Evolutionary conservation across 2,888 invertebrate genomes (phyloP).

Genomic region (Pachycephus smyrnensis): DNA sequence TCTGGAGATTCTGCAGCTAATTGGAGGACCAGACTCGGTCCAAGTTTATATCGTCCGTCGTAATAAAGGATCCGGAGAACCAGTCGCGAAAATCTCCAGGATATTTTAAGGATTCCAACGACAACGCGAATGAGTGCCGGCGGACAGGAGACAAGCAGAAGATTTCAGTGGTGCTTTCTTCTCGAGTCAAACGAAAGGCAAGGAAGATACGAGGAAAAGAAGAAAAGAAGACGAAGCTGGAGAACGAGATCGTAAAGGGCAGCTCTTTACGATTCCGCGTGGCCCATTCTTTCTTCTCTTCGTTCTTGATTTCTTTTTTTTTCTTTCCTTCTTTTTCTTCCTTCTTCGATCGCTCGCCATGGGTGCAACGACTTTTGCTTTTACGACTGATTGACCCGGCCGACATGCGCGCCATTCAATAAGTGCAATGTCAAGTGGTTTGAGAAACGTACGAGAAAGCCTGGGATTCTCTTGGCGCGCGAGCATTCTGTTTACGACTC

Average conservation of each 20-base stretch:
- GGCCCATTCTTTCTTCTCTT: neutral
- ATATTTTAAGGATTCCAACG: neutral
- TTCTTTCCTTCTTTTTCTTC: neutral
- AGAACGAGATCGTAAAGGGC: neutral
- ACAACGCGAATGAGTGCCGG: neutral
- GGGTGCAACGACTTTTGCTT: conserved; percentile 5
- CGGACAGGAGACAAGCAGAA: neutral
- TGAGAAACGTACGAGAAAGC: conserved; percentile 2
- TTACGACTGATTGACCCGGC: conserved; percentile 6
- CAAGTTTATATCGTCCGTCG: neutral
- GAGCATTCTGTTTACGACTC: neutral
- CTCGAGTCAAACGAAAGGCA: neutral
- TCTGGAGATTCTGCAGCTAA: neutral
- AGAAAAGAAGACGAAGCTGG: neutral
- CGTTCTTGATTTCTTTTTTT: neutral
- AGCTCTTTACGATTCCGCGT: neutral
- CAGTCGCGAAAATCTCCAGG: neutral
- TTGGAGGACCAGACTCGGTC: neutral
- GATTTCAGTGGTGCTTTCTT: neutral
- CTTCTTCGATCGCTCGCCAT: neutral
- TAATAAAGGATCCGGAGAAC: neutral
- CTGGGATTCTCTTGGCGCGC: neutral
- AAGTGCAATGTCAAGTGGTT: neutral
- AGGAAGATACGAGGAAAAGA: neutral
- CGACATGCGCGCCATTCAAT: neutral